Evolutionary conservation across 35 echinoderm and acorn worm species (phyloP), one percentile per base, ranked within the genome.

Genomic region (Stichopus chloronotus): DNA sequence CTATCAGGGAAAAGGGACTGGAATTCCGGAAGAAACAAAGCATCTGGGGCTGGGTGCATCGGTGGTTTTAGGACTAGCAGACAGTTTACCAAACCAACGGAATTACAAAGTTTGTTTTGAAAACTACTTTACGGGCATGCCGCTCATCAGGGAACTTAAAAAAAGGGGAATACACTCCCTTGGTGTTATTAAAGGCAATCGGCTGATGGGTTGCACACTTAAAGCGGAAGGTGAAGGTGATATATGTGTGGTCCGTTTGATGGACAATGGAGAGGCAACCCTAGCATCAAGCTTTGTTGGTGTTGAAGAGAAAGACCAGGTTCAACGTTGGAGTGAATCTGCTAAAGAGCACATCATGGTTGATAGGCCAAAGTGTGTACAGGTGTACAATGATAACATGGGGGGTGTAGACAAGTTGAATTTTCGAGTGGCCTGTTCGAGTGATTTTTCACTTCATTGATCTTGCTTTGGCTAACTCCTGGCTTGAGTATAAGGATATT

Each of bases 1-100:
- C 56, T 58, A 63, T 88, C 86, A 63, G 65, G 86, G 86, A 56
- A 88, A 88, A 88, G 86, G 86, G 54, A 60, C 86, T 55, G 54
- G 86, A 59, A 88, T 88, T 85, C 81, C 81, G 55, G 6, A 85
- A 52, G 53, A 85, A 85, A 55, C 81, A 85, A 85, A 85, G 53
- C 81, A 85, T 85, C 81, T 85, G 55, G 81, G 81, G 81, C 81
- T 85, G 24, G 81, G 22, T 55, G 81, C 81, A 52, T 85, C 21
- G 19, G 81, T 85, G 81, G 81, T 55, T 85, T 52, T 85, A 52
- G 19, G 24, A 52, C 81, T 85, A 55, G 55, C 81, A 85, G 55
- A 24, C 81, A 85, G 24, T 85, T 52, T 85, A 85, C 81, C 81
- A 85, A 24, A 55, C 24, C 81, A 85, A 55, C 24, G 19, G 81